Evolutionary conservation across 2,797 vertebrate species (phyloP).

Genomic region (Borostomias antarcticus): DNA sequence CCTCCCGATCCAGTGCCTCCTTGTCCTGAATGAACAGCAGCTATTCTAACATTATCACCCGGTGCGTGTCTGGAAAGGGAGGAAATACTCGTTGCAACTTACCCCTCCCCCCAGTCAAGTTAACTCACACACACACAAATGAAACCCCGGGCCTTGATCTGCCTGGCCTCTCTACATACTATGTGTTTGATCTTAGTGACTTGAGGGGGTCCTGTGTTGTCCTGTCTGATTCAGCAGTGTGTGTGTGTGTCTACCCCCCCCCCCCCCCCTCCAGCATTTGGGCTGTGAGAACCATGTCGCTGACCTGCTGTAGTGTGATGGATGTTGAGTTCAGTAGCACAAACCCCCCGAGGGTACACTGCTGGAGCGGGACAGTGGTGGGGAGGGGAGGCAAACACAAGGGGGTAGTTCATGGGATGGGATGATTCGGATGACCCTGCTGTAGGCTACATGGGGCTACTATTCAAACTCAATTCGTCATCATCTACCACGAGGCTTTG

Average conservation of each 20-base stretch:
- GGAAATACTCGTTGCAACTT: background rate
- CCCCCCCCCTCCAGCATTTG: background rate
- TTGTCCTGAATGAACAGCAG: background rate
- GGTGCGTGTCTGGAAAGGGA: background rate
- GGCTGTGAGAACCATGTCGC: background rate
- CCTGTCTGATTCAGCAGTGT: background rate
- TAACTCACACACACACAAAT: background rate
- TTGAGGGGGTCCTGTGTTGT: background rate
- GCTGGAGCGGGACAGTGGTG: background rate
- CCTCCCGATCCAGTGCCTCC: too few relatives aligned
- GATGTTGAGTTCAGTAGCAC: conserved; percentile 16
- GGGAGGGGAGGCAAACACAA: background rate
- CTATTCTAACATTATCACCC: background rate
- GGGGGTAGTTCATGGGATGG: too few relatives aligned
- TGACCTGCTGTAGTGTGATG: conserved; percentile 15
- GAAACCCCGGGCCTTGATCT: background rate
- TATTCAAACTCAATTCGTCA: conserved; percentile 10
- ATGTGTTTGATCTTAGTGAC: background rate
- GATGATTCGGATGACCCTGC: background rate
- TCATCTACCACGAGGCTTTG: conserved; percentile 10
- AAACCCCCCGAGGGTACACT: conserved; percentile 11
- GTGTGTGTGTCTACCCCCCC: background rate
- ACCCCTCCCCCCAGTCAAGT: background rate
- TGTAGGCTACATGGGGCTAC: background rate
- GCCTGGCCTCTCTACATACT: too few relatives aligned